phyloP scores from a whole-genome alignment of 2,113 vertebrate genomes.

The Campylomormyrus numenius region DNA sequence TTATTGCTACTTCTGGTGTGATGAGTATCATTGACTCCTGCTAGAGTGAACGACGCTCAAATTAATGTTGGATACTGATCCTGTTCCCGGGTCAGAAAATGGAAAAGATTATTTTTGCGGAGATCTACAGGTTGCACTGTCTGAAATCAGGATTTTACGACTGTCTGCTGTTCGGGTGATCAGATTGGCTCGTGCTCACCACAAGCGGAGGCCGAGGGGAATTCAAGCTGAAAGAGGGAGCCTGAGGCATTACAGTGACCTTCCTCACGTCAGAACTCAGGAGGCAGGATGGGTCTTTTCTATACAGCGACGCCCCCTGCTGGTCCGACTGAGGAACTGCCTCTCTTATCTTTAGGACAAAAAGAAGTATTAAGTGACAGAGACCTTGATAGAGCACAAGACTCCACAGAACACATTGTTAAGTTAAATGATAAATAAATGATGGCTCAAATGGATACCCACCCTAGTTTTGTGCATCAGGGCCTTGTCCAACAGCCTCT shows the following conservation, averaged over 20 bases:
- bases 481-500: conserved; percentile 62
- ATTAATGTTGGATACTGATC: neutral
- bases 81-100: too few species aligned
- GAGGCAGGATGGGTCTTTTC: conserved; percentile 48
- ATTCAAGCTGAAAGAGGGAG: conserved; percentile 51
- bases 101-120: neutral
- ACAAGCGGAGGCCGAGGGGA: conserved; percentile 28
- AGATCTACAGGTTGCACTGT: neutral
- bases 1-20: neutral
- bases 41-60: neutral
- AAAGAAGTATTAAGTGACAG: neutral
- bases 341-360: conserved; percentile 32
- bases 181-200: conserved; percentile 23
- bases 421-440: neutral
- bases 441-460: neutral
- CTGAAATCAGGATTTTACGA: neutral
- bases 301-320: conserved; percentile 46
- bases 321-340: conserved; percentile 41
- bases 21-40: neutral
- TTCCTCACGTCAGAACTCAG: conserved; percentile 42
- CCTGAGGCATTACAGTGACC: conserved; percentile 29
- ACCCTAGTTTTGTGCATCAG: conserved; percentile 66
- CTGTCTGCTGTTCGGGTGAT: too few species aligned
- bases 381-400: neutral
- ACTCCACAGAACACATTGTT: neutral